Evolutionary conservation across 2,888 invertebrate genomes (phyloP).

Genomic region (Cryptocephalus moraei): DNA sequence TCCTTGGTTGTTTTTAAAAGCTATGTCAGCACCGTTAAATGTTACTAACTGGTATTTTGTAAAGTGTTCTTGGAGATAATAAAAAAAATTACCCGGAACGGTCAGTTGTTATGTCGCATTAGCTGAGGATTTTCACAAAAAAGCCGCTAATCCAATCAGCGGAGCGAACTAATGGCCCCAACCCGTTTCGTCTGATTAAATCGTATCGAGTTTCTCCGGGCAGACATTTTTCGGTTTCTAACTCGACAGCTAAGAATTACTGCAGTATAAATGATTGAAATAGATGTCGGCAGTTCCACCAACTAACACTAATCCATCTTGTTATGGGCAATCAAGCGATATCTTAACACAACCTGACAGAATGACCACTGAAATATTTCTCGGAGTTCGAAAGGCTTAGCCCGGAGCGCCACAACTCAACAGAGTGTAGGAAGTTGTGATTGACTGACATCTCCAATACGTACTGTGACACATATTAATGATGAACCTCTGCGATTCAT

Average conservation of each 20-base stretch:
- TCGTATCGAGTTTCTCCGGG: background rate
- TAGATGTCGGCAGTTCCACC: constrained; percentile 9
- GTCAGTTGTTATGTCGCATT: no score
- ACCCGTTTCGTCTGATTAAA: no score
- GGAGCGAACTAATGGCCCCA: no score
- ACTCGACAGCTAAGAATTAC: background rate
- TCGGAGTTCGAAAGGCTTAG: constrained; percentile 16
- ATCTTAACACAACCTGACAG: constrained; percentile 25
- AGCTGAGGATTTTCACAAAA: no score
- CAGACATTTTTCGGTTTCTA: background rate
- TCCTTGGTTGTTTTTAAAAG: no score
- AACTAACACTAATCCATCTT: constrained; percentile 21
- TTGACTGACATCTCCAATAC: constrained; percentile 39
- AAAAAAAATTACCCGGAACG: no score
- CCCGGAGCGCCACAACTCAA: constrained; percentile 16
- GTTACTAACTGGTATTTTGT: no score
- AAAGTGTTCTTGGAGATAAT: no score
- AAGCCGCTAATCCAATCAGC: no score
- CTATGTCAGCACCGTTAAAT: no score
- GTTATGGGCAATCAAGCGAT: constrained; percentile 25
- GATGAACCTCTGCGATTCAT: constrained; percentile 39
- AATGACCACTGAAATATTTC: constrained; percentile 24
- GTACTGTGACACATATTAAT: constrained; percentile 39
- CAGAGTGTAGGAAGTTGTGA: constrained; percentile 18
- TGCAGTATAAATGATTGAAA: constrained; percentile 6